phyloP scores from a whole-genome alignment of 1,140 invertebrate species.

The Drosophila sp. region DNA sequence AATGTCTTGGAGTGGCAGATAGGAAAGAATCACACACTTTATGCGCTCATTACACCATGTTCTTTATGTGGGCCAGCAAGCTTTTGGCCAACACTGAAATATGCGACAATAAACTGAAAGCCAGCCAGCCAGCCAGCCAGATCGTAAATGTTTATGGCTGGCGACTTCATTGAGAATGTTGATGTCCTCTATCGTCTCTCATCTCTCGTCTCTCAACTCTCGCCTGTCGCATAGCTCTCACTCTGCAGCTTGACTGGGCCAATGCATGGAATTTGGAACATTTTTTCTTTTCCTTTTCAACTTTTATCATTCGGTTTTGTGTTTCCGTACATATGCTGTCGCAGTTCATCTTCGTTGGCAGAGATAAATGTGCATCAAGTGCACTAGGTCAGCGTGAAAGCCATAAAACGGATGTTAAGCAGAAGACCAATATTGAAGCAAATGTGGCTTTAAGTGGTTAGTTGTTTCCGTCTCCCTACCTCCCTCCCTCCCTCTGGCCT shows the following conservation, averaged over 20 bases:
- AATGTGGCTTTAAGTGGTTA: constrained; percentile 32
- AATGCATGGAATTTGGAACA: constrained; percentile 25
- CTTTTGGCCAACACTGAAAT: constrained; percentile 38
- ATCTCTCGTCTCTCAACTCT: background rate
- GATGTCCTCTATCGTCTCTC: background rate
- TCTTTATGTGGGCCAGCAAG: constrained; percentile 53
- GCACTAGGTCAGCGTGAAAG: constrained; percentile 46
- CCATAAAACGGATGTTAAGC: constrained; percentile 44
- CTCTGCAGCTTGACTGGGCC: constrained; percentile 12
- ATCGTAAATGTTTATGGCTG: constrained; percentile 67
- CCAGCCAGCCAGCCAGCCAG: constrained; percentile 46
- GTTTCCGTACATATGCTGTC: constrained; percentile 14
- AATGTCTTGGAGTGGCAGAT: constrained; percentile 32
- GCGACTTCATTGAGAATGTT: constrained; percentile 45
- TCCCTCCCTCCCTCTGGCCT: background rate
- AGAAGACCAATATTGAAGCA: constrained; percentile 29
- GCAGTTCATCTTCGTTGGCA: constrained; percentile 52
- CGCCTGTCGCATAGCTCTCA: constrained; percentile 9
- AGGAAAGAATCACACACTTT: constrained; percentile 41
- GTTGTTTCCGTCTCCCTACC: background rate
- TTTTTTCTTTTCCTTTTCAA: constrained; percentile 7
- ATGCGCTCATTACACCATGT: constrained; percentile 27
- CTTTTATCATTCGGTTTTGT: constrained; percentile 3
- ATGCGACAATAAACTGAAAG: constrained; percentile 50
- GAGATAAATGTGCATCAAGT: constrained; percentile 56